Base-by-base conservation (phyloP, 2,888 invertebrate genomes). In the Drosophila suboccidentalis region DNA sequence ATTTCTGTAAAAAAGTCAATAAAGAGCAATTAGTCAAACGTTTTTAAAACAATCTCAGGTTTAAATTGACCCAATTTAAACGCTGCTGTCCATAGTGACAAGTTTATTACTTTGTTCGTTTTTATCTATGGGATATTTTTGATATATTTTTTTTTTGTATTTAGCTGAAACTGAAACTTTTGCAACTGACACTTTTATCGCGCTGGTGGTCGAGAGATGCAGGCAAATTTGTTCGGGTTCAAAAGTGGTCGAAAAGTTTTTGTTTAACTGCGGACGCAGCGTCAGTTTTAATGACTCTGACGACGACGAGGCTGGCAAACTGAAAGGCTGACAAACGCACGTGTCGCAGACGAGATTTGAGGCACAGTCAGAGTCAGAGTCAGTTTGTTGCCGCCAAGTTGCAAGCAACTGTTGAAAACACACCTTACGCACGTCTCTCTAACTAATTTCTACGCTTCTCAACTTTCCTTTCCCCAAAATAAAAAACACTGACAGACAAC, bases 341-440 rank as follows among this genome's bases (percentile, higher is more conserved):
- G 82, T 65, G 71, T 71, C 72, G 51, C n/a, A 38, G 26, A 6
- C 61, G n/a, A 29, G 34, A n/a, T 22, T 9, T 15, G 51, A n/a
- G 46, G 3, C 15, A 11, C 6, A 15, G 34, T 22, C 22, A 32
- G 36, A 26, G 8, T 17, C 29, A 19, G 9, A 5, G 8, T 10
- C 19, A 15, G n/a, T 19, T 50, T 15, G 54, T 3, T 10, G 41
- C 49, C 51, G 41, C 9, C 43, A 44, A 44, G 49, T 57, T 34
- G 41, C 65, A 50, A 49, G 41, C 32, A 76, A 71, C 74, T 81
- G 75, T 67, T 71, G 43, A 57, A 62, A 78, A 61, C 87, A 78
- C 89, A 89, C 87, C 89, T 87, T 70, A 84, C 85, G 85, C 85
- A 89, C 87, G 84, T 85, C 84, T 80, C 70, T 76, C 82, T 60